Evolutionary conservation across 2,797 vertebrate genomes (phyloP), one percentile per base, ranked within the genome.

Genomic region (Florisuga fusca): DNA sequence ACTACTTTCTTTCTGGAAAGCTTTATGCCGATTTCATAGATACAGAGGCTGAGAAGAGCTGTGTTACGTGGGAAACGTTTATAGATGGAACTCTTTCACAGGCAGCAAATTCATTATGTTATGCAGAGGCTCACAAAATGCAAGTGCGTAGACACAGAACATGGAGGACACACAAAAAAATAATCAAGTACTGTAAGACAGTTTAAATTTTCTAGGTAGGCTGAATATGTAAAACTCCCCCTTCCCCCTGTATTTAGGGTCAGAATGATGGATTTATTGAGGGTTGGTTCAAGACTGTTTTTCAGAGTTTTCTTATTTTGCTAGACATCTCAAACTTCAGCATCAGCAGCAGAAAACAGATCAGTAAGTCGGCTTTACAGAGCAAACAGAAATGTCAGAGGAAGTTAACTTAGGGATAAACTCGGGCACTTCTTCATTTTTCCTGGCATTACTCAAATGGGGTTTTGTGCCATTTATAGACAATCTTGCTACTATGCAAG

Each of bases 401-500:
- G 36, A 92, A 36, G 34, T 68, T 63, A 78, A 77, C 15, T 51
- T 41, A 33, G 57, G 53, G 34, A 83, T 53, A 80, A 85, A 87
- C 36, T 81, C 71, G 69, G 73, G 38, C 72, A 19, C 62, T 88
- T 5, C 33, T 90, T 19, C 34, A 34, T 77, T 94, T 88, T 86
- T 27, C 53, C 57, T 87, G 64, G 46, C 86, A 73, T 67, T 76
- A 72, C 34, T 66, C 58, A 93, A 94, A 87, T 64, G 34, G 63
- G 33, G 1, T 7, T 75, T 88, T 88, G 59, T 73, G 59, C 61
- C 64, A 62, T 50, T 85, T 89, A 67, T 50, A 73, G 72, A 64
- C 84, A 92, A 83, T 63, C 78, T 87, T 76, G 36, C 89, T 89
- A 84, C 26, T 58, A 46, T 79, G 68, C 50, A 92, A 72, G 58